These are phyloP conservation scores for Chromobotia macracanthus DNA, from an alignment of 2,797 vertebrate species.

Conservation along the genomic window DNA sequence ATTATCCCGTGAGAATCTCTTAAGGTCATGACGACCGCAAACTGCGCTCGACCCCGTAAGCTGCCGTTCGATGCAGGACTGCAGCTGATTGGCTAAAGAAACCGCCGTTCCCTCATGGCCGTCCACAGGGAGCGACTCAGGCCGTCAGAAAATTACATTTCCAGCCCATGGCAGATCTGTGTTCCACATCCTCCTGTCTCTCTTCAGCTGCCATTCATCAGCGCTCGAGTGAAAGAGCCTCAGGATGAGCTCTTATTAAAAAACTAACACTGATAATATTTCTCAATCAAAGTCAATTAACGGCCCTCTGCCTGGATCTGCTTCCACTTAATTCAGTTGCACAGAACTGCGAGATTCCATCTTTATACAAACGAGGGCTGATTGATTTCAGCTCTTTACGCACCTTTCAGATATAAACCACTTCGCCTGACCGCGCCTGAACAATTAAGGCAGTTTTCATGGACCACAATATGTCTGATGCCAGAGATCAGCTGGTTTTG, in stretches of 20 bases:
- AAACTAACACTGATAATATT: constrained; percentile 59
- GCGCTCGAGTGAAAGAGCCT: constrained; percentile 47
- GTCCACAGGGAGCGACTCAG: constrained; percentile 16
- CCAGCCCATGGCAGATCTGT: constrained; percentile 30
- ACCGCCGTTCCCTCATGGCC: not conserved
- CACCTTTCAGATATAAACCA: constrained; percentile 18
- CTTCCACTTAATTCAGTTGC: constrained; percentile 46
- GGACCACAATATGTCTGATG: not conserved
- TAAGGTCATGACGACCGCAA: constrained; percentile 25
- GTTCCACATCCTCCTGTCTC: constrained; percentile 26
- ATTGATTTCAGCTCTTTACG: constrained; percentile 43
- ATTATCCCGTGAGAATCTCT: not conserved
- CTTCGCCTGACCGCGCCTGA: not conserved
- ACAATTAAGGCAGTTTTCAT: not conserved
- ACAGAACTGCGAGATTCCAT: constrained; percentile 15
- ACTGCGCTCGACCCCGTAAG: not conserved
- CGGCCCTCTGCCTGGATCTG: constrained; percentile 40
- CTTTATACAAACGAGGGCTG: constrained; percentile 30
- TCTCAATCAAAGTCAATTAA: constrained; percentile 61
- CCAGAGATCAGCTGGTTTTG: not conserved
- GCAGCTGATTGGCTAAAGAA: not conserved
- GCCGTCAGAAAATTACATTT: constrained; percentile 32
- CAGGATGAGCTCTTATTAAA: constrained; percentile 62
- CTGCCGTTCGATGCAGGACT: not conserved
- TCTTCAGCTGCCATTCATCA: constrained; percentile 54